Conservation (phyloP, 2,797 vertebrate genomes). For the Triplophysa yarkandensis region DNA sequence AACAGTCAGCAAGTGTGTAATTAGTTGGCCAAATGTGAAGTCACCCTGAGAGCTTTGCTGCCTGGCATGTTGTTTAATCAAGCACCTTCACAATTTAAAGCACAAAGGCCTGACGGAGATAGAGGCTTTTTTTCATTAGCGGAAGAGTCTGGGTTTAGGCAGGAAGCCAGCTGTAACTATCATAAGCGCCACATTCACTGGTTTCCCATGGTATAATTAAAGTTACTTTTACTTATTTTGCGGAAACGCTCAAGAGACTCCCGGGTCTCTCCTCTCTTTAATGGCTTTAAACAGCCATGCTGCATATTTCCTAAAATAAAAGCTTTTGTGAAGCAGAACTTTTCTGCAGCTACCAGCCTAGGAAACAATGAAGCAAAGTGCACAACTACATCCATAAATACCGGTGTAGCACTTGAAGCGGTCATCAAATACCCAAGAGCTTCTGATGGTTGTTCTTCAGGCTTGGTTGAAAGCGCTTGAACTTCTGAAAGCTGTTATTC, state of each 20-base stretch:
- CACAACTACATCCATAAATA: neutral
- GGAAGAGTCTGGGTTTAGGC: constrained; percentile 46
- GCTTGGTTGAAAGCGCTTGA: neutral
- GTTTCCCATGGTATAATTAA: constrained; percentile 57
- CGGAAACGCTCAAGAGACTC: constrained; percentile 41
- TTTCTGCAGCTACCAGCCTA: neutral
- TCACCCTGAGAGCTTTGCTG: constrained; percentile 63
- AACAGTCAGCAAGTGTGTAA: constrained; percentile 70
- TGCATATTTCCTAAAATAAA: neutral
- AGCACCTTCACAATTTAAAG: constrained; percentile 66
- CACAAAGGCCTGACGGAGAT: constrained; percentile 63
- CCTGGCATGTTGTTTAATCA: constrained; percentile 71
- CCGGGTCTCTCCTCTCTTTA: constrained; percentile 13
- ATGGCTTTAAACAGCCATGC: constrained; percentile 12
- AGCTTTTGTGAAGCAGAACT: neutral
- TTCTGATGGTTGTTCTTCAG: neutral
- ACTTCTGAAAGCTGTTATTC: neutral
- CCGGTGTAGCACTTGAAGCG: neutral
- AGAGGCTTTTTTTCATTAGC: constrained; percentile 55
- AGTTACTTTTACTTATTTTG: constrained; percentile 45
- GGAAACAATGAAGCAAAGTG: neutral
- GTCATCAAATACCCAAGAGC: neutral
- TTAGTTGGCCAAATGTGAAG: constrained; percentile 64
- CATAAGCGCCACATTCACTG: constrained; percentile 60
- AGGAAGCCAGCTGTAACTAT: constrained; percentile 58